Evolutionary conservation across 2,888 invertebrate genomes (phyloP), one percentile per base, ranked within the genome.

Genomic region (Cephalotes varians): DNA sequence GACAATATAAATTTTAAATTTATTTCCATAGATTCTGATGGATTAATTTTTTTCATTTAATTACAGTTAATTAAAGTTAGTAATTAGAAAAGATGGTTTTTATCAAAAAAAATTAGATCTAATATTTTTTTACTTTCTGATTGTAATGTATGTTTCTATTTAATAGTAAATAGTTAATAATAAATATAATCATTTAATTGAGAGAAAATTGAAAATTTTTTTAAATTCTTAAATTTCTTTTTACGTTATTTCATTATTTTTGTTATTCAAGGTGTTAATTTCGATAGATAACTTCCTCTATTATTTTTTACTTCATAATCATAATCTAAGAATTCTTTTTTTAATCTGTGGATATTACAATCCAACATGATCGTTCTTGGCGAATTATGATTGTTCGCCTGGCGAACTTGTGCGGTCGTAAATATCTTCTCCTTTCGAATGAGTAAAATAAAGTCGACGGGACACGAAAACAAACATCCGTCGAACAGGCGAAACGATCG

Each of bases 391-490:
- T 54, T 12, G 37, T 74, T n/a, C n/a, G 25, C 18, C 7, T 21
- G 37, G 25, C 15, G n/a, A 64, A 76, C 51, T 76, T n/a, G n/a
- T 40, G 67, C 28, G 67, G 54, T 76, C 76, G 51, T 76, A 76
- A 76, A 76, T 76, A 65, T 77, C 31, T 47, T 71, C 44, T 69
- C 44, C 44, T 56, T 77, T 15, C 31, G 65, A 62, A 71, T 25
- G 71, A 62, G 60, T 82, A 88, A 85, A 83, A 83, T 85, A 69
- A 69, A 62, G 25, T 18, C 34, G 40, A 31, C 34, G 64, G 56
- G 69, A 81, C 62, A 81, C 77, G 80, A 84, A 85, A 85, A 82
- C 85, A 82, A 85, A 85, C 77, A 85, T 49, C 71, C 51, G 40
- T 76, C 51, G 54, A 76, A 47, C 56, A 44, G 56, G 44, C 71